These are phyloP conservation scores for Luehdorfia chinensis DNA, from an alignment of 1,140 invertebrate species.

Conservation along the genomic window DNA sequence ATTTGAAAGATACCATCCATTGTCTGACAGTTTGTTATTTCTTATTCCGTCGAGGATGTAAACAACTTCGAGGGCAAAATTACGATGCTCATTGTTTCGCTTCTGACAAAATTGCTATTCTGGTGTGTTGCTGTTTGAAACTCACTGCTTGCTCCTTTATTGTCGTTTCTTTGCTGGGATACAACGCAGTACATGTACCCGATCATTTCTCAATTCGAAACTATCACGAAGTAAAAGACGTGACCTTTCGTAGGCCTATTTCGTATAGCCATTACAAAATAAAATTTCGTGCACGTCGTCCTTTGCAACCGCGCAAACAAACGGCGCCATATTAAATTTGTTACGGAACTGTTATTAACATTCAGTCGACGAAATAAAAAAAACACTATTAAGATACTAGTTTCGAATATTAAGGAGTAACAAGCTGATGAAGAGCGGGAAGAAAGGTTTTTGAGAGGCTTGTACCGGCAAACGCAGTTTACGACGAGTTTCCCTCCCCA, in stretches of 20 bases:
- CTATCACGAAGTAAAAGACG: constrained; percentile 19
- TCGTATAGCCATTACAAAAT: constrained; percentile 23
- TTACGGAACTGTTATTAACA: constrained; percentile 28
- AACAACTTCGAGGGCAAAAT: too few species aligned
- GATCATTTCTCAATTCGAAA: constrained; percentile 15
- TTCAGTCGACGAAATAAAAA: constrained; percentile 28
- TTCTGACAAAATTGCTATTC: constrained; percentile 5
- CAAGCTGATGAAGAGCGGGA: too few species aligned
- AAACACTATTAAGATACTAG: too few species aligned
- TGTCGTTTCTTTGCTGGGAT: neutral
- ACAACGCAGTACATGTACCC: neutral
- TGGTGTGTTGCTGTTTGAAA: neutral
- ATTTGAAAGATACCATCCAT: constrained; percentile 7
- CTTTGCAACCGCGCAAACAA: constrained; percentile 21
- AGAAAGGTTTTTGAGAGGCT: too few species aligned
- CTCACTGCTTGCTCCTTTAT: neutral
- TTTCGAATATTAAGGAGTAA: too few species aligned
- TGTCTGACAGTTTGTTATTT: neutral
- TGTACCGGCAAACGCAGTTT: too few species aligned
- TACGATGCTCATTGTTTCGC: neutral
- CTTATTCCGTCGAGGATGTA: neutral
- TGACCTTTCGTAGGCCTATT: constrained; percentile 31
- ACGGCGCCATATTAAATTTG: constrained; percentile 16
- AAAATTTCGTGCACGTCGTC: constrained; percentile 33
- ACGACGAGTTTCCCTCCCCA: too few species aligned